A percentile compares a stretch with the other conserved stretches of the same genome.
These are phyloP conservation scores for Vesta saturnalis DNA, from an alignment of 2,888 invertebrate genomes.

Conservation along the genomic window DNA sequence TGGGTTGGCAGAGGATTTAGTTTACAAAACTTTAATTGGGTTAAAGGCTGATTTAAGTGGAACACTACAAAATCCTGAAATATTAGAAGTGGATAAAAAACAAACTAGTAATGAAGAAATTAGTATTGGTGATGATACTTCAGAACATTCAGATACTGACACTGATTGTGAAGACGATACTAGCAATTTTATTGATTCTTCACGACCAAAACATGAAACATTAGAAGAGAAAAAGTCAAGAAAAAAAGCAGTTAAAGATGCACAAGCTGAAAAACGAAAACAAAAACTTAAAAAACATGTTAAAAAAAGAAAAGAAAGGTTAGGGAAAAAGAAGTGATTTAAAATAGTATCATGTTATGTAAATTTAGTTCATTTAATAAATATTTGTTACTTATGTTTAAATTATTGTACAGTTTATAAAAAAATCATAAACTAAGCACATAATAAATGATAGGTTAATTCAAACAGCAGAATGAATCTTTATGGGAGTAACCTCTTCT, in stretches of 20 bases:
- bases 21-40: constrained; percentile 89
- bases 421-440: too few relatives aligned
- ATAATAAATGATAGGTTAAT: too few relatives aligned
- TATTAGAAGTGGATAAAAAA: constrained; percentile 62
- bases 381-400: constrained; percentile 2
- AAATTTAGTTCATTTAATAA: not conserved
- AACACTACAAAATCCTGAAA: constrained; percentile 73
- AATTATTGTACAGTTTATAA: not conserved
- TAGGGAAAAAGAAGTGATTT: constrained; percentile 63
- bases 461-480: too few relatives aligned
- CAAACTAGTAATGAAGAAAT: constrained; percentile 54
- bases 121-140: constrained; percentile 51
- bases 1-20: constrained; percentile 76
- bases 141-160: constrained; percentile 52
- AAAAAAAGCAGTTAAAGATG: constrained; percentile 89
- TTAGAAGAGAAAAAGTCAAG: constrained; percentile 82
- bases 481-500: too few relatives aligned
- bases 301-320: constrained; percentile 87
- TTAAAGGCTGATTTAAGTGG: constrained; percentile 83
- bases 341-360: not conserved
- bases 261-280: constrained; percentile 88
- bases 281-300: constrained; percentile 92
- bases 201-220: constrained; percentile 83
- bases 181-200: constrained; percentile 70
- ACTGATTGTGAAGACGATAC: constrained; percentile 55